Percentiles rank a stretch among this genome's conserved stretches.
Evolutionary conservation across 2,797 vertebrate species (phyloP).

Genomic region (Phylloscopus collybita): DNA sequence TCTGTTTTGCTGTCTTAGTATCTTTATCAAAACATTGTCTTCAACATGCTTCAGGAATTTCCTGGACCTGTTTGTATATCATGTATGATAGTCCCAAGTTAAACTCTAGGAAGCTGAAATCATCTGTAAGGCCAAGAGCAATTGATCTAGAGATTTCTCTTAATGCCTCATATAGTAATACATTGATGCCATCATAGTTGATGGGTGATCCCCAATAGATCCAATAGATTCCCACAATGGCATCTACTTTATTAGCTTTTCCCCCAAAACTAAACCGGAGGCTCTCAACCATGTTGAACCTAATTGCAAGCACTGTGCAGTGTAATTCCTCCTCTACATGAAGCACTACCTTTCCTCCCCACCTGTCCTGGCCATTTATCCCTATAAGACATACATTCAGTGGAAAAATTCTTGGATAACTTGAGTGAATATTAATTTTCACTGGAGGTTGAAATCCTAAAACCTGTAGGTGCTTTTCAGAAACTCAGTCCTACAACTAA

Average conservation of each 20-base stretch:
- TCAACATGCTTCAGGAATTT: not conserved
- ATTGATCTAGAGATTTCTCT: not conserved
- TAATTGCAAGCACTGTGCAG: not conserved
- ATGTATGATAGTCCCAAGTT: not conserved
- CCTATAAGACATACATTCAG: not conserved
- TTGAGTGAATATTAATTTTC: not conserved
- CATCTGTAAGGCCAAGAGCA: not conserved
- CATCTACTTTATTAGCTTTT: not conserved
- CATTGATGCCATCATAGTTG: not conserved
- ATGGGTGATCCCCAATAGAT: not conserved
- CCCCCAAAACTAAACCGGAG: not conserved
- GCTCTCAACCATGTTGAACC: rapidly evolving
- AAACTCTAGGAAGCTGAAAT: not conserved
- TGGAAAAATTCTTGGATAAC: not conserved
- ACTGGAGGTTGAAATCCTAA: not conserved
- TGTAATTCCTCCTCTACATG: not conserved
- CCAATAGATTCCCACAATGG: not conserved
- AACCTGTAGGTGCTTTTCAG: not conserved
- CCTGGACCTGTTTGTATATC: not conserved
- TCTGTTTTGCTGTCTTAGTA: not conserved
- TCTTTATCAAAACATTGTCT: not conserved
- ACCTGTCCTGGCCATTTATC: not conserved
- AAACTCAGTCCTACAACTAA: not conserved
- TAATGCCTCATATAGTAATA: not conserved
- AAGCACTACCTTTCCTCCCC: not conserved